Percentiles rank a stretch among this genome's conserved stretches.
phyloP scores from a whole-genome alignment of 1,140 invertebrate species.

The Bactericera cockerelli region DNA sequence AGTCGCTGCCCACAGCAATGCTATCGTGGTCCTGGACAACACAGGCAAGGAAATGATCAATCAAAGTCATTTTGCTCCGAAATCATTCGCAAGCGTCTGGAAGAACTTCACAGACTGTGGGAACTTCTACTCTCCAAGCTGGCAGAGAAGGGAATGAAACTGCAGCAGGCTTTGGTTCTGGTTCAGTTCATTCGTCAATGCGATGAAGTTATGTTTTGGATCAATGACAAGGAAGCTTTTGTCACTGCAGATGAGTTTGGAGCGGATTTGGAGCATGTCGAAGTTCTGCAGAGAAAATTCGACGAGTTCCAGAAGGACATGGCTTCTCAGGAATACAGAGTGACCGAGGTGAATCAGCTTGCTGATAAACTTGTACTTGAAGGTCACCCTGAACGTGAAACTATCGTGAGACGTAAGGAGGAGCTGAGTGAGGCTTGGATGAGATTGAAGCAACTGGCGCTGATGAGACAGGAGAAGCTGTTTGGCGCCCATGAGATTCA shows the following conservation, averaged over 20 bases:
- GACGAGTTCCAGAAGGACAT: constrained; percentile 99
- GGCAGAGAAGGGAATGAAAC: constrained; percentile 87
- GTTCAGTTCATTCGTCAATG: constrained; percentile 95
- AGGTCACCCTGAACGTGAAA: constrained; percentile 88
- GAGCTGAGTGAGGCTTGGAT: constrained; percentile 97
- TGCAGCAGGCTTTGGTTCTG: constrained; percentile 92
- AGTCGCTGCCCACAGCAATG: constrained; percentile 95
- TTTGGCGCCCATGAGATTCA: constrained; percentile 99
- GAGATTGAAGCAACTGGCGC: constrained; percentile 76
- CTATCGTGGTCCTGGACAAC: constrained; percentile 89
- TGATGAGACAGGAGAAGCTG: constrained; percentile 85
- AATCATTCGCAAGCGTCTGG: constrained; percentile 64
- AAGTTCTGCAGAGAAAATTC: constrained; percentile 96
- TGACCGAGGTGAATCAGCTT: constrained; percentile 86
- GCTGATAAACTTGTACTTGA: constrained; percentile 86
- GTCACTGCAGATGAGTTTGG: constrained; percentile 95
- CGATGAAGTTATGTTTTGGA: constrained; percentile 99
- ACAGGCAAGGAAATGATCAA: constrained; percentile 96
- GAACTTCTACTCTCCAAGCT: constrained; percentile 79
- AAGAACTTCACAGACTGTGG: constrained; percentile 88
- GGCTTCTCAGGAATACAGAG: constrained; percentile 91
- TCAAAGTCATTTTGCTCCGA: constrained; percentile 92
- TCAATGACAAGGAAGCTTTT: constrained; percentile 93
- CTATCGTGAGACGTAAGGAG: constrained; percentile 72
- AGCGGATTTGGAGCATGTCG: constrained; percentile 94